Evolutionary conservation across 2,888 invertebrate genomes (phyloP), one percentile per base, ranked within the genome.

Genomic region (Nomada hirtipes): DNA sequence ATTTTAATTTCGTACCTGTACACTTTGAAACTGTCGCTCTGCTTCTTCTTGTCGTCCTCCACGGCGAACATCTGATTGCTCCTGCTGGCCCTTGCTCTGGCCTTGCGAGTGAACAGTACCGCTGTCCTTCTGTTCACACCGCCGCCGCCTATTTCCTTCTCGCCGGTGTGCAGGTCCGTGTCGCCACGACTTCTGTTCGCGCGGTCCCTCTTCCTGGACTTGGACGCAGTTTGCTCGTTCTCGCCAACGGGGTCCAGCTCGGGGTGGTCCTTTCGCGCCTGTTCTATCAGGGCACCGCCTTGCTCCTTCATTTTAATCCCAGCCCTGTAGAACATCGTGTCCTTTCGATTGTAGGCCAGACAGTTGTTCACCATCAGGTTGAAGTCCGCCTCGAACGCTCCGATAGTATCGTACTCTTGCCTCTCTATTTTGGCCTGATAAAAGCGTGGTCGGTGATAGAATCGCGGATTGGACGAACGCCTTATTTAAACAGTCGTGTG

Each of bases 361-460:
- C 99, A 99, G 94, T 99, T 99, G 86, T 96, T 96, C 76, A 99
- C 97, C 97, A 99, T 99, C n/a, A 99, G 95, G 90, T 97, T 96
- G 93, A 99, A 99, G 94, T 99, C 99, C 0, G 95, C 95, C 91
- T 98, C 97, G 91, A 99, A 96, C 50, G 97, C 96, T 81, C 97
- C 96, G 57, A 99, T 95, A 69, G 95, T 96, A 10, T 94, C 94
- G 93, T 98, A 98, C 70, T 95, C 94, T 65, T 96, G 96, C 61
- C 94, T 94, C 72, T 97, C 97, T 26, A 97, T 94, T 94, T 97
- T 97, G 82, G 94, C 76, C 93, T 93, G 64, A 15, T 64, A 36
- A 50, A 60, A 36, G 1, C 20, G 20, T 50, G 50, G 18, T 2
- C 1, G 7, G 47, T 13, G 13, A 26, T 20, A 79, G 63, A 26